Evolutionary conservation across 2,888 invertebrate genomes (phyloP), one percentile per base, ranked within the genome.

Genomic region (Anthophora plumipes): DNA sequence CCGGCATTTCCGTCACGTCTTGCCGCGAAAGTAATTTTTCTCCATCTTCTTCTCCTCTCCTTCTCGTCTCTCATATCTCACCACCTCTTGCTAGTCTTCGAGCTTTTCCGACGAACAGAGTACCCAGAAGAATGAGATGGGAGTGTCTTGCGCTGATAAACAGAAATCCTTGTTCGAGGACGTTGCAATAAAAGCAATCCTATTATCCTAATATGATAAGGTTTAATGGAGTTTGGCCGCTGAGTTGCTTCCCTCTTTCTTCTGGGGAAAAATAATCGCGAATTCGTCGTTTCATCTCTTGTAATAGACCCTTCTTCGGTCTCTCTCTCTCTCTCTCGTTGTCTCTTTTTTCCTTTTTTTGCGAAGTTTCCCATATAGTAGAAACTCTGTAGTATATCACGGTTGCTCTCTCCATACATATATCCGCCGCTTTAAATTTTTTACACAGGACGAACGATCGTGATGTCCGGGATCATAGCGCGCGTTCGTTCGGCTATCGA

Each of bases 91-190:
- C 71, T 82, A 67, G 76, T 68, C 77, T 52, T 70, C 60, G 48
- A 8, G 20, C 52, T 22, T 11, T n/a, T 63, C 67, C 39, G 41
- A 46, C 71, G 59, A 57, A 48, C 70, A 52, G 78, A 67, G 64
- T 63, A 71, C 31, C 70, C 63, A 22, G 60, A 81, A 73, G 81
- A 85, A 82, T 50, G 70, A 80, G 69, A 74, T 78, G 85, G 82
- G 90, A 91, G 88, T 91, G 90, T 91, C 84, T 84, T 63, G 70
- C 37, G 81, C 90, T 87, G 90, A 90, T 90, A 90, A 91, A 90
- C 85, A 89, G 85, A 85, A 91, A 87, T 86, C 77, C 87, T 82
- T 85, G 85, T 86, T 84, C 81, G 77, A 83, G 80, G 78, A 87
- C 83, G 77, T 78, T 76, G 82, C 86, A 87, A 89, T 89, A 88